Conservation (phyloP, 2,113 vertebrate genomes). For the Pterocles gutturalis region DNA sequence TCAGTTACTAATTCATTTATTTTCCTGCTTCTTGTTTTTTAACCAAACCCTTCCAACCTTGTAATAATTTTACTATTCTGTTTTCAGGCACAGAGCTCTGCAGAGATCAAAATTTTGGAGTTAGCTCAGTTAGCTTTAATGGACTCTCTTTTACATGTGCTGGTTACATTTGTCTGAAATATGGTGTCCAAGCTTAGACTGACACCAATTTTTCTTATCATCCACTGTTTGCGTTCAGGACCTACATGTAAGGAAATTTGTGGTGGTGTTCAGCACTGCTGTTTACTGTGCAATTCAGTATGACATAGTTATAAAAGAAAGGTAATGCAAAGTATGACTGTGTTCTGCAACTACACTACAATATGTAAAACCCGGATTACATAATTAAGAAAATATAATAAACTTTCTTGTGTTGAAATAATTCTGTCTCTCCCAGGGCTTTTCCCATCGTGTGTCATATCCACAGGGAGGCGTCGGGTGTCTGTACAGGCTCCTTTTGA, state of each 20-base stretch:
- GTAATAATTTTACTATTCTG: not conserved
- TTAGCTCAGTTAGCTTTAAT: not conserved
- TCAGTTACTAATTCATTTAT: not conserved
- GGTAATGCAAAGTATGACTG: not conserved
- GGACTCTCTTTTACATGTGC: accelerated
- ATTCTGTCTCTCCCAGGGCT: not conserved
- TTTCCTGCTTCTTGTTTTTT: not conserved
- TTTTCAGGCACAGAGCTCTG: not conserved
- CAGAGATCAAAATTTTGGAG: not conserved
- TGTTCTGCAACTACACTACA: not conserved
- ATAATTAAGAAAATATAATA: not conserved
- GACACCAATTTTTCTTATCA: not conserved
- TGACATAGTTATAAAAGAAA: not conserved
- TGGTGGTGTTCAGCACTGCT: not conserved
- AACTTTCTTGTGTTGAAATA: not conserved
- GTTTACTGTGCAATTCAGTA: not conserved
- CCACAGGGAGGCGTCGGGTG: not conserved
- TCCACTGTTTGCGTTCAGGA: not conserved
- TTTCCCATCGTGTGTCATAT: accelerated
- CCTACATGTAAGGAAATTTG: not conserved
- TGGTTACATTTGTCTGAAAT: not conserved
- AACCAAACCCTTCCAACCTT: not conserved
- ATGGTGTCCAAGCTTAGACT: not conserved
- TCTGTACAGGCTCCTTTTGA: not conserved
- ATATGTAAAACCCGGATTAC: not conserved